Percentiles rank a stretch among this genome's conserved stretches.
phyloP scores from a whole-genome alignment of 2,888 invertebrate genomes.

The Morpho helenor region DNA sequence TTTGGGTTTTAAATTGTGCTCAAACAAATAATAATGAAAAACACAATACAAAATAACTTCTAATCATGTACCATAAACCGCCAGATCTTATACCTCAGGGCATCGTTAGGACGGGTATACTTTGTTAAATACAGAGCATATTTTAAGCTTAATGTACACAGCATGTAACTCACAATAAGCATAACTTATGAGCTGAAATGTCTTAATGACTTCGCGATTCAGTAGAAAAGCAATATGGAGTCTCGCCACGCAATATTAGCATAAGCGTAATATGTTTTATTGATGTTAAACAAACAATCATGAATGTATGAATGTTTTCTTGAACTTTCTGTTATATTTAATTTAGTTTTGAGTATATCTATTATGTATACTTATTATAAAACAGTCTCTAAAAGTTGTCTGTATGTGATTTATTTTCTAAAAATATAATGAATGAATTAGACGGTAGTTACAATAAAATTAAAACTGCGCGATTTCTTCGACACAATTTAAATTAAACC shows the following conservation, averaged over 20 bases:
- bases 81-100: background rate
- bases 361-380: too few species aligned
- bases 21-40: too few species aligned
- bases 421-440: too few species aligned
- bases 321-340: background rate
- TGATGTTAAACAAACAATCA: background rate
- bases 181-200: conserved; percentile 13
- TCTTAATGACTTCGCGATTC: conserved; percentile 12
- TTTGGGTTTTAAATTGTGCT: too few species aligned
- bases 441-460: too few species aligned
- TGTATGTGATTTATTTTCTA: too few species aligned
- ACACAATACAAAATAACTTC: too few species aligned
- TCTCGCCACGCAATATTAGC: conserved; percentile 5
- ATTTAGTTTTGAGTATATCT: too few species aligned
- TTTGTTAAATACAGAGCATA: conserved; percentile 12
- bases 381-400: too few species aligned
- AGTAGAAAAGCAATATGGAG: conserved; percentile 4
- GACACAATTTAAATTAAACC: too few species aligned
- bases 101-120: background rate
- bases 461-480: too few species aligned
- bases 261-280: conserved; percentile 1
- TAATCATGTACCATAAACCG: background rate
- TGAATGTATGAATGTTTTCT: background rate
- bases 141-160: conserved; percentile 15
- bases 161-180: conserved; percentile 7